Evolutionary conservation across 64 coral and sea anemone species (phyloP), one percentile per base, ranked within the genome.

Genomic region (Pachyseris speciosa): DNA sequence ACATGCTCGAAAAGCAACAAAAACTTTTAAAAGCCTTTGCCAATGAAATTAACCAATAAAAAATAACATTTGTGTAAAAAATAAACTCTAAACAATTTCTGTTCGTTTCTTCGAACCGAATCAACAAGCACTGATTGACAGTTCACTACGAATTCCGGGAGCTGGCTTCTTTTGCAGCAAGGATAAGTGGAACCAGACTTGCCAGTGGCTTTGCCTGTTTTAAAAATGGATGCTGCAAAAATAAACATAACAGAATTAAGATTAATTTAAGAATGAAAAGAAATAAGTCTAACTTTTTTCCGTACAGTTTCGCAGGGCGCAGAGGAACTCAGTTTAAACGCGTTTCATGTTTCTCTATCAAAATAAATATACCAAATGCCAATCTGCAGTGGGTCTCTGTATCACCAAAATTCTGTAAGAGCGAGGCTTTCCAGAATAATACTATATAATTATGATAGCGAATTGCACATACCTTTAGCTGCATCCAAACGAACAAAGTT

Each of bases 201-300:
- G 97, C 97, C 68, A 99, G 36, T 9, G 97, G 97, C 67, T 99
- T 99, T 31, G 97, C 97, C 79, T 99, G 94, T 67, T 99, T 99
- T 81, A 99, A 64, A 76, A 99, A 99, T 50, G 97, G 97, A 69
- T 99, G 97, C 97, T 99, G 67, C 15, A 98, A 92, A 20, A 61
- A 16, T 69, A 24, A 33, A 60, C 45, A 41, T 73, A 38, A 79
- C 22, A 70, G 24, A 37, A 45, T 29, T 49, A 61, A 89, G 24
- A 60, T 13, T 40, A 29, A 31, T 22, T 12, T 26, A 13, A 38
- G 3, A n/a, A 7, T 50, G 9, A 68, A 6, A 19, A n/a, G n/a
- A n/a, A n/a, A n/a, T n/a, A n/a, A n/a, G n/a, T n/a, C n/a, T n/a
- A n/a, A n/a, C n/a, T n/a, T n/a, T n/a, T n/a, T n/a, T n/a, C n/a